Conservation (phyloP, 2,113 vertebrate species). For the Fregetta grallaria region DNA sequence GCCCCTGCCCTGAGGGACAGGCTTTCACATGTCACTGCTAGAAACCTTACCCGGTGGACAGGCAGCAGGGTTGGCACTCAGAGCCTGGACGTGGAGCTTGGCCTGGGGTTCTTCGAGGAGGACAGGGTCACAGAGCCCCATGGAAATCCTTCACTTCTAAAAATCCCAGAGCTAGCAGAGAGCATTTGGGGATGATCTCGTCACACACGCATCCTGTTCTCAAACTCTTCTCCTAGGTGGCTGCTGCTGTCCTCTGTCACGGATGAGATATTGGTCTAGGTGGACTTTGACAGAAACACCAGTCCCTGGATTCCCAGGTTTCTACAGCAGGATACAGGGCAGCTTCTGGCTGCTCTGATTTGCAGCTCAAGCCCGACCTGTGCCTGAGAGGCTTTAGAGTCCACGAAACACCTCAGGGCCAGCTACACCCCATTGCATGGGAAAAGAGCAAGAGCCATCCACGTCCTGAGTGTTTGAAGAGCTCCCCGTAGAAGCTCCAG, state of each 20-base stretch:
- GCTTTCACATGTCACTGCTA: not conserved
- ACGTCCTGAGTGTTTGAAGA: not conserved
- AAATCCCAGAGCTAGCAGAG: not conserved
- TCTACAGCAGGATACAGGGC: not conserved
- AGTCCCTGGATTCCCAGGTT: not conserved
- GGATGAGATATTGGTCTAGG: too few species aligned
- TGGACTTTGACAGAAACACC: not conserved
- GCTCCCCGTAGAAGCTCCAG: not conserved
- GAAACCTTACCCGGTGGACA: not conserved
- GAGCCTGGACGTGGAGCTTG: not conserved
- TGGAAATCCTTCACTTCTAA: not conserved
- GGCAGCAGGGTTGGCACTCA: not conserved
- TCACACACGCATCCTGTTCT: not conserved
- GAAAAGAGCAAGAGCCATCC: not conserved
- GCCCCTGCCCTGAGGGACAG: not conserved
- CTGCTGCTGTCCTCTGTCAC: not conserved
- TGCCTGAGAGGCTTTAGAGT: not conserved
- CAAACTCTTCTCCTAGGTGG: not conserved
- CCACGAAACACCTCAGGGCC: not conserved
- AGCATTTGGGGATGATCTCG: not conserved
- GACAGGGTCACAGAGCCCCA: not conserved
- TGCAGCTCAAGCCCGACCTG: not conserved
- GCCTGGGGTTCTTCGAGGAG: not conserved
- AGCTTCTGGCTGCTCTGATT: not conserved
- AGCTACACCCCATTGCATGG: not conserved